Base-by-base conservation (phyloP, 2,113 vertebrate species). In the Ploceus nigricollis region DNA sequence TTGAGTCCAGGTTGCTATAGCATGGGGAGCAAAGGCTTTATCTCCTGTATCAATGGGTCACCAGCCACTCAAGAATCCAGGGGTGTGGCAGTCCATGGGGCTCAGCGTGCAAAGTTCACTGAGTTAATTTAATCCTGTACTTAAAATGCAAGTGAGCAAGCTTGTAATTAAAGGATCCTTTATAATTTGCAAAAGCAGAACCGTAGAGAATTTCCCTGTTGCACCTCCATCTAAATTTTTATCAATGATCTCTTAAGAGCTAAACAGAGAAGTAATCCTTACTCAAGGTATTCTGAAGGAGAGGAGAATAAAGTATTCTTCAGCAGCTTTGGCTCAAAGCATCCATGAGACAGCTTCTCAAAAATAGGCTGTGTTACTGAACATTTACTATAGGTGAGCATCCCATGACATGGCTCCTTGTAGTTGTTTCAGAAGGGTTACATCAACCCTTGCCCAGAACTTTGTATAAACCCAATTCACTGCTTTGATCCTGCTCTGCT, bases 231-330 rank as follows among this genome's bases (percentile, higher is more conserved):
- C 54, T 3, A 9, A 65, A 54, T 89, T 82, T 35, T 66, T 89
- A 91, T 72, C 70, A 57, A 4, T 69, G 30, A 87, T 69, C 61
- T 90, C 68, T 81, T n/a, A 37, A 40, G 80, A 90, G 13, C 70
- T 84, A 84, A 79, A 85, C 37, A 94, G 48, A 71, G 54, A 77
- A 33, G 20, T 87, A 92, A 79, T 80, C 54, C 13, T 69, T 54
- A 60, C 42, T 88, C 18, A n/a, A 90, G 61, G 45, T 86, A 81
- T 42, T 65, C 35, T 77, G 66, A 94, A 85, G 85, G 63, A 87
- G 45, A 78, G 13, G 33, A 87, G 37, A 76, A 91, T 57, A 28
- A 89, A 87, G 23, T 61, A 57, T 50, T 65, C 45, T 76, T 90
- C 78, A 80, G 21, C 13, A 72, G 18, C 10, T 82, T 64, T 48